Evolutionary conservation across 2,113 vertebrate species (phyloP).

Genomic region (Aptenodytes forsteri): DNA sequence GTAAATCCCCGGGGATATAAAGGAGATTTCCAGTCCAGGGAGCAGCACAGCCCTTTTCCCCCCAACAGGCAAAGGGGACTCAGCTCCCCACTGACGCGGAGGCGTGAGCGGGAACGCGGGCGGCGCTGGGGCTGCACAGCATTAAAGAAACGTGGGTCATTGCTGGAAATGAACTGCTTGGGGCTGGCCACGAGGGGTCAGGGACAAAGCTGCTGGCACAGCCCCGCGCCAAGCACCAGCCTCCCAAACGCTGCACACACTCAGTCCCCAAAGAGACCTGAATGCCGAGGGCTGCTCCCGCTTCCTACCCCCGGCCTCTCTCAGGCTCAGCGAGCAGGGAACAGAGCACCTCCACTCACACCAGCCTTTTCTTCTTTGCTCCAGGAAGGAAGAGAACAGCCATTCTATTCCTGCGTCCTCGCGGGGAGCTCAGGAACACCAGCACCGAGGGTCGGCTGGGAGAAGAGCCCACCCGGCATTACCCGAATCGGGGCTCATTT

Average conservation of each 20-base stretch:
- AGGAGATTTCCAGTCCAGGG: neutral
- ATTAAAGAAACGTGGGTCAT: rapidly evolving
- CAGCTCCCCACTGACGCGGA: rapidly evolving
- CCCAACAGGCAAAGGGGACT: neutral
- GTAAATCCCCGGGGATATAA: rapidly evolving
- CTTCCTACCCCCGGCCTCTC: neutral
- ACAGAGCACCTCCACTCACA: neutral
- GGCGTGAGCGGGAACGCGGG: rapidly evolving
- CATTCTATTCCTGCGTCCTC: neutral
- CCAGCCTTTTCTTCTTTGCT: neutral
- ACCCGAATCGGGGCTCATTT: rapidly evolving
- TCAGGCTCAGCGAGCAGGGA: rapidly evolving
- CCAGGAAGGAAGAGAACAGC: neutral
- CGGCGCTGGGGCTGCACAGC: neutral
- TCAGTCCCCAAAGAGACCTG: rapidly evolving
- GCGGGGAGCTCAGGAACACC: rapidly evolving
- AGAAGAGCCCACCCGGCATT: neutral
- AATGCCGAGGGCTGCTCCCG: neutral
- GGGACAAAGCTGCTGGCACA: neutral
- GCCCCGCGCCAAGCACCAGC: neutral
- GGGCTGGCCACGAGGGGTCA: neutral
- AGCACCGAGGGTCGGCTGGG: neutral
- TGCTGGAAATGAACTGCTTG: rapidly evolving
- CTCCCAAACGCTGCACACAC: neutral
- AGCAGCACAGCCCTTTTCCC: neutral